Percentiles rank a stretch among this genome's conserved stretches.
Conservation (phyloP, 1,140 invertebrate genomes). For the fruit fly (Drosophila melanogaster) region DNA sequence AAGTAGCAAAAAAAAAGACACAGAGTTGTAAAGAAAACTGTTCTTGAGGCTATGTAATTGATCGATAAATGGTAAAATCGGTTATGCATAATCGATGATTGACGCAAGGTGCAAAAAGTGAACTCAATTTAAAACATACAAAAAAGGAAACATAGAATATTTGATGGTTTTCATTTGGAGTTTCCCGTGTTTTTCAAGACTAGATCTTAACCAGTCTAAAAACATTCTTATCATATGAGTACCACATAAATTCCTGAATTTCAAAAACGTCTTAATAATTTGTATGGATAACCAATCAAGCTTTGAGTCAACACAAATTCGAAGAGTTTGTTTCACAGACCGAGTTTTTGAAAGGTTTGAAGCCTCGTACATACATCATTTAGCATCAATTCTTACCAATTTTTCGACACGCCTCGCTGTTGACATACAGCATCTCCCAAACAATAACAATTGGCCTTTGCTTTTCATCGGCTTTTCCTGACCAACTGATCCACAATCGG, state of each 20-base stretch:
- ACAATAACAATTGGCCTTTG: constrained; percentile 44
- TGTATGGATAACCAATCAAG: too few relatives aligned
- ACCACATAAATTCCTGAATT: too few relatives aligned
- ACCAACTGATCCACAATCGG: constrained; percentile 48
- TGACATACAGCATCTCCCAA: constrained; percentile 25
- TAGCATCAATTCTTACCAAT: constrained; percentile 10
- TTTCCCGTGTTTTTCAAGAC: too few relatives aligned
- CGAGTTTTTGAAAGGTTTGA: background rate
- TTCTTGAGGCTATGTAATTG: constrained; percentile 17
- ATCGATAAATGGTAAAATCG: constrained; percentile 14
- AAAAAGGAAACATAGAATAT: too few relatives aligned
- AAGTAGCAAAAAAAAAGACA: constrained; percentile 23
- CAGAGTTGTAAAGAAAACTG: constrained; percentile 11
- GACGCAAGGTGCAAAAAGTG: background rate
- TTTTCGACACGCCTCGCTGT: background rate
- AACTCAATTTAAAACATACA: too few relatives aligned
- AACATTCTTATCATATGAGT: too few relatives aligned
- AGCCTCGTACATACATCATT: background rate
- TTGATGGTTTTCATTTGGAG: too few relatives aligned
- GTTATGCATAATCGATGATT: background rate
- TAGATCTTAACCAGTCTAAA: too few relatives aligned
- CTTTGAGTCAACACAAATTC: too few relatives aligned
- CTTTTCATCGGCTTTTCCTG: constrained; percentile 43
- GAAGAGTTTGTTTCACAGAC: background rate
- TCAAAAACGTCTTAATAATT: too few relatives aligned